Evolutionary conservation across 2,888 invertebrate genomes (phyloP).

Genomic region (Trimorus sp.): DNA sequence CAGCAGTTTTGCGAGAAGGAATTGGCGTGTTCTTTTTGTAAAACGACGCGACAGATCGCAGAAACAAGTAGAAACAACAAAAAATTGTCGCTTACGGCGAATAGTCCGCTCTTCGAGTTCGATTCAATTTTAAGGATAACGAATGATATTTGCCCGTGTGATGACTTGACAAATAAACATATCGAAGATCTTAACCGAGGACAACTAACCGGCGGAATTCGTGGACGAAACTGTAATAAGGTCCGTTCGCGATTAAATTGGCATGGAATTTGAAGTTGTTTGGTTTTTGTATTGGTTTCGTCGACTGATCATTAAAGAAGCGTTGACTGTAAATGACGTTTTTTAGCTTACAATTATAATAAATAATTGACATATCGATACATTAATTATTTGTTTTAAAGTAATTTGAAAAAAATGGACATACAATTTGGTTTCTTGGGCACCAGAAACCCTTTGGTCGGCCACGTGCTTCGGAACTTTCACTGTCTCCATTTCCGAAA

Average conservation of each 20-base stretch:
- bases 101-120: conserved; percentile 67
- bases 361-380: no score
- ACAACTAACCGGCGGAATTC: conserved; percentile 34
- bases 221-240: conserved; percentile 3
- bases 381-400: no score
- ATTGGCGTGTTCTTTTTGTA: conserved; percentile 40
- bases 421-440: no score
- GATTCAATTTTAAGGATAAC: conserved; percentile 62
- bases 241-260: conserved; percentile 25
- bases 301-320: conserved; percentile 10
- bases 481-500: no score
- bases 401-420: no score
- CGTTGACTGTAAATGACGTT: no score
- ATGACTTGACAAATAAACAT: conserved; percentile 72
- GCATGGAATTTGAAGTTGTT: not conserved
- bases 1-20: conserved; percentile 47
- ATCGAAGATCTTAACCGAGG: conserved; percentile 65
- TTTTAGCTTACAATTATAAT: no score
- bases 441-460: no score
- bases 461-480: no score
- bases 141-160: conserved; percentile 66
- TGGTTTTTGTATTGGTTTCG: conserved; percentile 8
- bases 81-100: conserved; percentile 47
- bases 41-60: conserved; percentile 6
- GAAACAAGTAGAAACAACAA: not conserved